A percentile compares a stretch with the other conserved stretches of the same genome.
Conservation (phyloP, 2,888 invertebrate genomes). For the Pachymerium ferrugineum region DNA sequence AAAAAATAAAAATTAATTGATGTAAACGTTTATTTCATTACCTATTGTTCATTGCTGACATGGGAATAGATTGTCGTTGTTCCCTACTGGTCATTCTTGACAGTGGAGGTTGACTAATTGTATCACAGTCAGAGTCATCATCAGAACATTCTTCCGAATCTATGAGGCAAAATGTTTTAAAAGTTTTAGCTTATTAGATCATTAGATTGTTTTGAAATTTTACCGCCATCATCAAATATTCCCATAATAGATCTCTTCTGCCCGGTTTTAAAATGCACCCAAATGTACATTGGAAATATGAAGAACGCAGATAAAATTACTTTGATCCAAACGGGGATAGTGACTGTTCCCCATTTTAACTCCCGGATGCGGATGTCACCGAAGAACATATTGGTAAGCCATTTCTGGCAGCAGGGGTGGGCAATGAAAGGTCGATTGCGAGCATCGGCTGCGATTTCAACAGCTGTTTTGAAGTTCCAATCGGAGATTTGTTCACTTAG, state of each 20-base stretch:
- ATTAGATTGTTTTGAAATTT: not conserved
- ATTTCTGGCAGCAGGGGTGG: constrained; percentile 52
- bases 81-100: constrained; percentile 36
- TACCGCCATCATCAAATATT: constrained; percentile 37
- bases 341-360: constrained; percentile 43
- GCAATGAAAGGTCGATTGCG: constrained; percentile 49
- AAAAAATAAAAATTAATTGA: no score
- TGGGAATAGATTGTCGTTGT: constrained; percentile 27
- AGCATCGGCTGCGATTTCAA: constrained; percentile 47
- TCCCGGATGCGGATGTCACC: constrained; percentile 47
- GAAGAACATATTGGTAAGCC: constrained; percentile 49
- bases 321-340: constrained; percentile 46
- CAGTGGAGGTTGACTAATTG: constrained; percentile 33
- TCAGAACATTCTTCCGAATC: constrained; percentile 36
- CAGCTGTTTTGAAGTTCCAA: constrained; percentile 46
- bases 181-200: not conserved
- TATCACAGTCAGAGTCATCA: constrained; percentile 33
- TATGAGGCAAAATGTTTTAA: not conserved
- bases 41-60: no score
- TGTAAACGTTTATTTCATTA: no score
- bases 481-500: constrained; percentile 45
- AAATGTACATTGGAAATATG: constrained; percentile 48
- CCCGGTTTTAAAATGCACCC: constrained; percentile 41
- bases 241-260: constrained; percentile 36
- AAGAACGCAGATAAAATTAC: constrained; percentile 44